Percentiles rank a stretch among this genome's conserved stretches.
phyloP scores from a whole-genome alignment of 2,888 invertebrate species.

The Parapristionchus giblindavisi region DNA sequence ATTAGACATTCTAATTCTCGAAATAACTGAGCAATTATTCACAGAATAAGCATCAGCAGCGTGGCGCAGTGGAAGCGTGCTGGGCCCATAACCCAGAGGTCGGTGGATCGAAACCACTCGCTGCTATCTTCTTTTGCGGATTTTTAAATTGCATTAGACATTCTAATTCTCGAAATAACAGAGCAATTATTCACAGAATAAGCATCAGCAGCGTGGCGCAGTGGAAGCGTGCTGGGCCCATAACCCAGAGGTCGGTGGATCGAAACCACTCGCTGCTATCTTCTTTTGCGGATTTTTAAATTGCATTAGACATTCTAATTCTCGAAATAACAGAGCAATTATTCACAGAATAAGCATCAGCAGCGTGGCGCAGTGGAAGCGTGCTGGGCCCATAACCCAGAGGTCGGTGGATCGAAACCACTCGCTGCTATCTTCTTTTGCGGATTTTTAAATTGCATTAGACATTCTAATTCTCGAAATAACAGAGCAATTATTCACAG shows the following conservation, averaged over 20 bases:
- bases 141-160: no score
- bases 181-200: no score
- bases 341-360: no score
- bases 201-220: conserved; percentile 82
- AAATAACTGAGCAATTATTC: no score
- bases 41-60: conserved; percentile 78
- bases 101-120: conserved; percentile 75
- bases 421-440: conserved; percentile 38
- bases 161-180: no score
- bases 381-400: conserved; percentile 88
- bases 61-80: conserved; percentile 85
- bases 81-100: conserved; percentile 89
- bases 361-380: conserved; percentile 85
- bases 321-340: no score
- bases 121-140: conserved; percentile 5
- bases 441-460: no score
- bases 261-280: conserved; percentile 64
- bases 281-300: conserved; percentile 13
- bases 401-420: conserved; percentile 79
- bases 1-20: no score
- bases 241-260: conserved; percentile 87
- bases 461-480: no score
- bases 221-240: conserved; percentile 85
- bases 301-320: no score
- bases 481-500: no score